Base-by-base conservation (phyloP, 1,140 invertebrate species). In the Agraylea sexmaculata region DNA sequence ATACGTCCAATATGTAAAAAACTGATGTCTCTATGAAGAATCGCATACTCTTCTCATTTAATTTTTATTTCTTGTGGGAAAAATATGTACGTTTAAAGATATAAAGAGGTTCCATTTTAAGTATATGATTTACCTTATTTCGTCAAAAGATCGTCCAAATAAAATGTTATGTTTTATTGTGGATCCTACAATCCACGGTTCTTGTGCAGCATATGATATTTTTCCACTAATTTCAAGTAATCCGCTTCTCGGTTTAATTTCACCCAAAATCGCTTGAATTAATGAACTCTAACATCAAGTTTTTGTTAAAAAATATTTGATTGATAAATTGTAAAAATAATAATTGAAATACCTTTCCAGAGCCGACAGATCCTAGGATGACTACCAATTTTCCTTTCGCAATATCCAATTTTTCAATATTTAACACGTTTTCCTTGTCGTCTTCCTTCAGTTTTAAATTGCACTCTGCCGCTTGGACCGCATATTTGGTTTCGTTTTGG, bases 111-210 rank as follows among this genome's bases (percentile, higher is more conserved):
- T n/a, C n/a, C n/a, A n/a, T n/a, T n/a, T n/a, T n/a, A n/a, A n/a
- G n/a, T n/a, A n/a, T n/a, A n/a, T n/a, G n/a, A n/a, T n/a, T n/a
- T n/a, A n/a, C n/a, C n/a, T n/a, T n/a, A n/a, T n/a, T n/a, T n/a
- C n/a, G n/a, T 86, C 70, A 41, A 76, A 87, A 0, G 63, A 52
- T 28, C 76, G 64, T 1, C 86, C 87, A 59, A 90, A 89, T 0
- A 88, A 56, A 39, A 92, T 87, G 53, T 91, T 92, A 40, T 88
- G 78, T 41, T 75, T 56, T 0, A 80, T 67, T 0, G 74, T 74
- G 7, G 73, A 77, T 0, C 72, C 74, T 52, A 85, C 86, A 0
- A 85, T 64, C 83, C 83, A 87, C 0, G 83, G 71, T 47, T 84
- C 78, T 51, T 86, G 82, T 41, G 78, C 73, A 3, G 79, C 72